Base-by-base conservation (phyloP, 2,888 invertebrate genomes). In the Cheilosia soror region DNA sequence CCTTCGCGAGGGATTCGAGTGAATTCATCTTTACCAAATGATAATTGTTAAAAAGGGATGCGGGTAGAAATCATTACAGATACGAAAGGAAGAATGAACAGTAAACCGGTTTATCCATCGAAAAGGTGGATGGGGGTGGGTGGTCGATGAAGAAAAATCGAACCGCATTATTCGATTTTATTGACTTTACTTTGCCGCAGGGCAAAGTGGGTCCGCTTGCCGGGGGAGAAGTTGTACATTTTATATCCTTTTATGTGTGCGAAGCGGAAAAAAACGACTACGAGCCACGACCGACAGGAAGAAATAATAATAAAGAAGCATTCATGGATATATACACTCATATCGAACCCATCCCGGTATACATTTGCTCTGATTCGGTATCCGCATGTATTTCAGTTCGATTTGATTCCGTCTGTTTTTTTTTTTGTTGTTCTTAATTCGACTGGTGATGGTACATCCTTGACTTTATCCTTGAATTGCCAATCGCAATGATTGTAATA, bases 401-500 rank as follows among this genome's bases (percentile, higher is more conserved):
- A 78, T 78, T 73, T 57, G 66, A 62, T 71, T 58, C 55, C 71
- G 13, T 51, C 29, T 2, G 15, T 5, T 20, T 33, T 20, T 53
- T 13, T 55, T 55, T 63, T 73, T 20, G 20, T 80, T 55, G 33
- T 44, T 60, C 76, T 49, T 75, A 84, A 84, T 81, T 58, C 62
- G 62, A 80, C 85, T 72, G 73, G 69, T 69, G 66, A 55, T 66
- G 76, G 81, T 66, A 51, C 81, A 77, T 81, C 71, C 81, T 73
- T 84, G 84, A 71, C 84, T 84, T 79, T 84, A 80, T 84, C 79
- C 80, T 60, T 65, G 75, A 76, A 84, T 81, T 81, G 80, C 85
- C 85, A 85, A 85, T 85, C 81, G 81, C 76, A 81, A 81, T 81
- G 85, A 85, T 81, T 85, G 85, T 85, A 85, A 81, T 85, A 85